phyloP scores from a whole-genome alignment of 2,888 invertebrate genomes.

The Onthophagus sagittarius region DNA sequence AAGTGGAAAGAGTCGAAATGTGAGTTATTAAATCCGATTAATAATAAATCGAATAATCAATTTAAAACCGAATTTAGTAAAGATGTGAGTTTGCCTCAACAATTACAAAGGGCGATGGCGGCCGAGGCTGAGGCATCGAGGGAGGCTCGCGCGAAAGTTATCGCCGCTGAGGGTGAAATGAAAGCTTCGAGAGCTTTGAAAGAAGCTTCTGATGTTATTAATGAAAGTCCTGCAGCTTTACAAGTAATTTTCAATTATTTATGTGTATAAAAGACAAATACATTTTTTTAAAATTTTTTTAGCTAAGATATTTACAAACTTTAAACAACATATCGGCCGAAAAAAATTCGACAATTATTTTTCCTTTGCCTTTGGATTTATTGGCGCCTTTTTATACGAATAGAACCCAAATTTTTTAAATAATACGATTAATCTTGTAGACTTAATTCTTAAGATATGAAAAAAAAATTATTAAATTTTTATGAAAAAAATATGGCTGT shows the following conservation, averaged over 20 bases:
- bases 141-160: constrained; percentile 75
- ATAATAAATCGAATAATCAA: neutral
- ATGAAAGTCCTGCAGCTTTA: constrained; percentile 76
- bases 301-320: constrained; percentile 86
- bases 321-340: constrained; percentile 88
- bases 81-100: constrained; percentile 73
- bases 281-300: constrained; percentile 37
- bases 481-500: too few relatives aligned
- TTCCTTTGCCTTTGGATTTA: constrained; percentile 86
- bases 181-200: constrained; percentile 79
- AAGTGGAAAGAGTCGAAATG: constrained; percentile 94
- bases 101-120: constrained; percentile 77
- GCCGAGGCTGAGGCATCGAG: constrained; percentile 78
- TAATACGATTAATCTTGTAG: neutral
- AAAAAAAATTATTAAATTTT: too few relatives aligned
- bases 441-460: too few relatives aligned
- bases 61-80: constrained; percentile 52
- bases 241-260: constrained; percentile 48
- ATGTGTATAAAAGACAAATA: neutral
- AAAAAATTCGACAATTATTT: constrained; percentile 92
- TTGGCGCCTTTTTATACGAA: constrained; percentile 16
- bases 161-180: constrained; percentile 84
- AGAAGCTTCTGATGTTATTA: constrained; percentile 84
- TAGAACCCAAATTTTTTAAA: constrained; percentile 17
- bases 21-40: constrained; percentile 48